Evolutionary conservation across 2,888 invertebrate genomes (phyloP).

Genomic region (Imbricaverruca yamaguchii): DNA sequence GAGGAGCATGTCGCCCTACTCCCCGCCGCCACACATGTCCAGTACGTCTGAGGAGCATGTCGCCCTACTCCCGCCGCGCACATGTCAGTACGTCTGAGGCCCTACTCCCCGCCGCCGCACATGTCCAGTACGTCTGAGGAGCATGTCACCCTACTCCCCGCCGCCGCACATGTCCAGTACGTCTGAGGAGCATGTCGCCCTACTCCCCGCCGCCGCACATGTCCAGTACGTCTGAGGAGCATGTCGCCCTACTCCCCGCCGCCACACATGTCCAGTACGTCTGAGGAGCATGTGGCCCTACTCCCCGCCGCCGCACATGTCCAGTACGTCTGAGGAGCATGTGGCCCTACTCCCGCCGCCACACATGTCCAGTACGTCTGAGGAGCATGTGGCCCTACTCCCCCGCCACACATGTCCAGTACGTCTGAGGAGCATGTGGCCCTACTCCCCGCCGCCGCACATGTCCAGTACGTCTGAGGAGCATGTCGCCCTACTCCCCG

Average conservation of each 20-base stretch:
- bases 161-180: conserved; percentile 85
- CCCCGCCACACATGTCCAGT: conserved; percentile 87
- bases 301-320: conserved; percentile 85
- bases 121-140: conserved; percentile 65
- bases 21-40: conserved; percentile 87
- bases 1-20: conserved; percentile 74
- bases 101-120: conserved; percentile 82
- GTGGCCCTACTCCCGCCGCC: conserved; percentile 83
- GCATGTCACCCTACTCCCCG: conserved; percentile 81
- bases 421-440: conserved; percentile 61
- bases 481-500: conserved; percentile 81
- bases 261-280: conserved; percentile 77
- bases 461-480: conserved; percentile 65
- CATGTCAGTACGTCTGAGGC: conserved; percentile 64
- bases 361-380: conserved; percentile 69
- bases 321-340: conserved; percentile 60
- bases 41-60: conserved; percentile 61
- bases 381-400: conserved; percentile 78
- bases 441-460: conserved; percentile 82
- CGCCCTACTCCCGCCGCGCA: conserved; percentile 82
- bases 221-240: conserved; percentile 61
- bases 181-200: conserved; percentile 64
- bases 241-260: conserved; percentile 85
- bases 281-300: conserved; percentile 71
- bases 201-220: conserved; percentile 86